Evolutionary conservation across 2,797 vertebrate species (phyloP), one percentile per base, ranked within the genome.

Genomic region (Lophius americanus): DNA sequence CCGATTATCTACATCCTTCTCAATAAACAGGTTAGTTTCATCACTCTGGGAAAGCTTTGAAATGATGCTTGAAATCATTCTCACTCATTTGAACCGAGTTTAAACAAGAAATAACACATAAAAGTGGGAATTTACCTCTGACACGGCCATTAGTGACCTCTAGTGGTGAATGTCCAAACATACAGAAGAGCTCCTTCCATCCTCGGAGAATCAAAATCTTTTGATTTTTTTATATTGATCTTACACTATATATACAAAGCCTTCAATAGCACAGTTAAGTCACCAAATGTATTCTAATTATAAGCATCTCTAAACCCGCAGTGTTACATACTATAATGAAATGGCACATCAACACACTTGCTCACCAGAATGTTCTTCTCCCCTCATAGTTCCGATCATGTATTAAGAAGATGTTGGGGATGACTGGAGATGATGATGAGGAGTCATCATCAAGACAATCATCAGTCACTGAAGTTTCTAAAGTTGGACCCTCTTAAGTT

Each of bases 381-480:
- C n/a, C 41, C 48, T 66, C 69, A 42, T 87, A 94, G 93, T 94
- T 95, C 88, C 90, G 92, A 38, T 84, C 79, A 9, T 93, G 92
- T 71, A 84, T 95, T 70, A 91, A 70, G 83, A 83, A 87, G 77
- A 80, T 94, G 83, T 55, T 94, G 73, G 92, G 92, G 42, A 92
- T 92, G 84, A 86, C 88, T 1, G 82, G 50, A 33, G 88, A 88
- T 0, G 92, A 92, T 1, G 92, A 94, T 0, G 93, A 95, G 0
- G 71, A 90, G 3, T 82, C 89, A 38, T 52, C 91, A 41, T 68
- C 89, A 42, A 75, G 48, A 59, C 70, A 92, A 5, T 92, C 93
- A 5, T 92, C 93, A 32, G 79, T 86, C 60, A 94, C 93, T 37
- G 92, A 95, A 89, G 91, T 94, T 71, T 94, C 94, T 35, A 93